Conservation (phyloP, 2,888 invertebrate species). For the Melieria omissa region DNA sequence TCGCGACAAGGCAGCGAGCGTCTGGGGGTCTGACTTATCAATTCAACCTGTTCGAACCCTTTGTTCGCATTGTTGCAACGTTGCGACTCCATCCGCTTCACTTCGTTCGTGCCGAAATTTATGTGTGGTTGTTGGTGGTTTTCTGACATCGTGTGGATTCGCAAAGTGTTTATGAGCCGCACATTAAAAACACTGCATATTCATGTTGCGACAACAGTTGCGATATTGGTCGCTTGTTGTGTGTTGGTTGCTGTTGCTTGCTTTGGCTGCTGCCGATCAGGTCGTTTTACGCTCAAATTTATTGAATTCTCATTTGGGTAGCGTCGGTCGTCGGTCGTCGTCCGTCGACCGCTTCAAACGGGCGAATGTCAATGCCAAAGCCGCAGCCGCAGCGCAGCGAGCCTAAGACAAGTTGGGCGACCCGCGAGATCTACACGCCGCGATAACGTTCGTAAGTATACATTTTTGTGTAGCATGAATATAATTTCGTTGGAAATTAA, state of each 20-base stretch:
- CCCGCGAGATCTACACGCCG: constrained; percentile 51
- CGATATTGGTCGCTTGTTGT: constrained; percentile 41
- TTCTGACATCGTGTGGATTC: constrained; percentile 2
- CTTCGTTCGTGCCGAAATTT: neutral
- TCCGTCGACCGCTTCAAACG: too few relatives aligned
- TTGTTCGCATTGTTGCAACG: neutral
- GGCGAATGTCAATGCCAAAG: constrained; percentile 45
- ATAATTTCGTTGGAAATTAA: constrained; percentile 50
- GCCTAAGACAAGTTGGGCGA: constrained; percentile 24
- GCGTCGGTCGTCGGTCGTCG: constrained; percentile 36
- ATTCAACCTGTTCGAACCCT: neutral
- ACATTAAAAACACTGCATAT: constrained; percentile 63
- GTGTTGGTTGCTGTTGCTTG: constrained; percentile 38
- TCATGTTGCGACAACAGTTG: constrained; percentile 59
- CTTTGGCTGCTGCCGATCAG: constrained; percentile 26
- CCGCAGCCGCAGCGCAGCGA: constrained; percentile 41
- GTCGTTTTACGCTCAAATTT: constrained; percentile 56
- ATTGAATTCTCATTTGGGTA: constrained; percentile 61
- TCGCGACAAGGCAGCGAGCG: constrained; percentile 37
- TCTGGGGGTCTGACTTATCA: constrained; percentile 26
- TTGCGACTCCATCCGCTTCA: neutral
- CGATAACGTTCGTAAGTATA: constrained; percentile 50
- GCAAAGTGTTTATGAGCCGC: constrained; percentile 61
- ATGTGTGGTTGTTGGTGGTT: neutral
- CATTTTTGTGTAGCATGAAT: constrained; percentile 41